Conservation (phyloP, 2,797 vertebrate species). For the Orestias chungarensis region DNA sequence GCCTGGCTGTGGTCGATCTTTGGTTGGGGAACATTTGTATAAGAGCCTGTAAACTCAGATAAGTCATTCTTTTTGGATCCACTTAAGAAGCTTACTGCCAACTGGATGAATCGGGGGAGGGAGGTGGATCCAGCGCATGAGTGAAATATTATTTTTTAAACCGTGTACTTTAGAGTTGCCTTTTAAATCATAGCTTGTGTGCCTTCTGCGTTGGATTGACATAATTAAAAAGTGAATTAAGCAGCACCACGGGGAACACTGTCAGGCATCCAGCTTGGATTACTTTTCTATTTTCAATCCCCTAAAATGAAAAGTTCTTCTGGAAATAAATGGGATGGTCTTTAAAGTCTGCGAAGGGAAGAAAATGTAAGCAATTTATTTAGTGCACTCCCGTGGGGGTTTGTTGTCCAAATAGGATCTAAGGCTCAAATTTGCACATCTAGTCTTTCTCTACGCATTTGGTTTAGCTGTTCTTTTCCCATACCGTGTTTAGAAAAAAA, state of each 20-base stretch:
- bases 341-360: background rate
- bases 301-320: background rate
- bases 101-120: conserved; percentile 30
- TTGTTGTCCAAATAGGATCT: background rate
- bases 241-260: background rate
- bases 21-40: conserved; percentile 49
- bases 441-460: background rate
- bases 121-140: conserved; percentile 34
- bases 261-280: background rate
- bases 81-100: conserved; percentile 58
- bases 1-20: conserved; percentile 26
- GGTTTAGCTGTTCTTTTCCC: background rate
- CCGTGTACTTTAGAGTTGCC: conserved; percentile 35
- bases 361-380: background rate
- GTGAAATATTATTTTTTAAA: conserved; percentile 43
- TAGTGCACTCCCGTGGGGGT: too few relatives aligned
- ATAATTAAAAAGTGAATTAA: conserved; percentile 25
- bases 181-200: conserved; percentile 28
- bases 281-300: background rate
- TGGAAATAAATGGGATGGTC: background rate
- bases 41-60: conserved; percentile 47
- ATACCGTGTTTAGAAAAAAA: too few relatives aligned
- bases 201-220: conserved; percentile 26
- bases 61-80: conserved; percentile 54
- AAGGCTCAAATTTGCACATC: background rate